These are phyloP conservation scores for Neosalanx taihuensis DNA, from an alignment of 2,797 vertebrate species.

Conservation along the genomic window DNA sequence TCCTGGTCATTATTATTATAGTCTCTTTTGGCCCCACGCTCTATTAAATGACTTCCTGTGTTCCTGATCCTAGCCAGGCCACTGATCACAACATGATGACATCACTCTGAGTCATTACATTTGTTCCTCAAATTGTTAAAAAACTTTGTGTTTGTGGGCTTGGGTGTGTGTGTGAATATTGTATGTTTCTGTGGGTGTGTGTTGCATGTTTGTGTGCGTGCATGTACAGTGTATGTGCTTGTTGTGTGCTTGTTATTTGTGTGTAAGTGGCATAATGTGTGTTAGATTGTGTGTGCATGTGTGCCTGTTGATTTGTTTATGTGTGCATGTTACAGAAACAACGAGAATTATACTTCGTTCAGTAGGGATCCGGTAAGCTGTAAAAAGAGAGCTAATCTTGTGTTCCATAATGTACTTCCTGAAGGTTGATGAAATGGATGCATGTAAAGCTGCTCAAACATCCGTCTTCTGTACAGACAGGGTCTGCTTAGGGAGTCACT, in stretches of 20 bases:
- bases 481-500: conserved; percentile 43
- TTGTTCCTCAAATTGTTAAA: too few relatives aligned
- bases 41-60: not conserved
- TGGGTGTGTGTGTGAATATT: too few relatives aligned
- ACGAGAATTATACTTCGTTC: conserved; percentile 16
- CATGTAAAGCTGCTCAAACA: conserved; percentile 51
- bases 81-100: too few relatives aligned
- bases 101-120: too few relatives aligned
- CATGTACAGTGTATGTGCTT: too few relatives aligned
- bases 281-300: too few relatives aligned
- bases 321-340: not conserved
- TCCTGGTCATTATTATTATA: not conserved
- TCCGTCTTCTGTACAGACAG: conserved; percentile 48
- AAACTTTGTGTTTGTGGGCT: too few relatives aligned
- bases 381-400: conserved; percentile 26
- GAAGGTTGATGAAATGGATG: conserved; percentile 36
- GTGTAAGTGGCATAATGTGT: conserved; percentile 8
- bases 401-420: conserved; percentile 22
- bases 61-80: too few relatives aligned
- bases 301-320: conserved; percentile 1
- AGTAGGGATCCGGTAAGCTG: conserved; percentile 18
- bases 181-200: too few relatives aligned
- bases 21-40: not conserved
- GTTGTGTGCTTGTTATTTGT: conserved; percentile 10
- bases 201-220: too few relatives aligned